Percentiles rank a stretch among this genome's conserved stretches.
Conservation (phyloP, 1,140 invertebrate genomes). For the Pseudomyrmex dendroicus region DNA sequence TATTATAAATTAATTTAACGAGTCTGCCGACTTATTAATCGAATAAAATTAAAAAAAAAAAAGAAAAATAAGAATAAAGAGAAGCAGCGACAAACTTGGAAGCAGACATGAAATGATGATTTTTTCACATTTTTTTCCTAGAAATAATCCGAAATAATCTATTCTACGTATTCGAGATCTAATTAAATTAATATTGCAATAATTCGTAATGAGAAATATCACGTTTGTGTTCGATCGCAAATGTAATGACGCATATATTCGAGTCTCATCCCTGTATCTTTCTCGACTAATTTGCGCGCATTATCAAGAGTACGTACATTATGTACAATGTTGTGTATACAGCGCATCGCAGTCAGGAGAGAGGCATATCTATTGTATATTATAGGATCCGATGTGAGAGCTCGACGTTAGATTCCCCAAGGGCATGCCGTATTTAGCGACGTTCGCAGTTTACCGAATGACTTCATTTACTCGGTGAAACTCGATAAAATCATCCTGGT, state of each 20-base stretch:
- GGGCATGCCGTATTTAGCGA: conserved; percentile 67
- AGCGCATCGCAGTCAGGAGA: conserved; percentile 26
- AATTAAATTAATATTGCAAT: not conserved
- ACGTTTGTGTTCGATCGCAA: too few relatives aligned
- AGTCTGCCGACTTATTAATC: conserved; percentile 63
- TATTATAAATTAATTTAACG: conserved; percentile 76
- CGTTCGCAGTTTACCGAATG: conserved; percentile 56
- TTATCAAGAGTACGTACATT: too few relatives aligned
- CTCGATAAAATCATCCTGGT: conserved; percentile 65
- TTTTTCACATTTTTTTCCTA: too few relatives aligned
- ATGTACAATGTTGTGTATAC: too few relatives aligned
- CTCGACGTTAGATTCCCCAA: conserved; percentile 67
- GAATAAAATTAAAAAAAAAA: too few relatives aligned
- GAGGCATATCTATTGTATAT: conserved; percentile 36
- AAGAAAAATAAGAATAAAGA: not conserved
- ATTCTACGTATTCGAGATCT: too few relatives aligned
- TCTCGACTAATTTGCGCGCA: not conserved
- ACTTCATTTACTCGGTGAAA: conserved; percentile 60
- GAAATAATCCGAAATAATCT: too few relatives aligned
- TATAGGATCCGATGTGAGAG: conserved; percentile 39
- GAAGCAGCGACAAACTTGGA: conserved; percentile 56
- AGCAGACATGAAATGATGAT: conserved; percentile 33
- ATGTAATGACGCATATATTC: too few relatives aligned
- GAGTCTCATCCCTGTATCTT: not conserved
- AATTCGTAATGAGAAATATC: too few relatives aligned